A percentile compares a stretch with the other conserved stretches of the same genome.
phyloP scores from a whole-genome alignment of 2,888 invertebrate genomes.

The Sphaerophoria rueppellii region DNA sequence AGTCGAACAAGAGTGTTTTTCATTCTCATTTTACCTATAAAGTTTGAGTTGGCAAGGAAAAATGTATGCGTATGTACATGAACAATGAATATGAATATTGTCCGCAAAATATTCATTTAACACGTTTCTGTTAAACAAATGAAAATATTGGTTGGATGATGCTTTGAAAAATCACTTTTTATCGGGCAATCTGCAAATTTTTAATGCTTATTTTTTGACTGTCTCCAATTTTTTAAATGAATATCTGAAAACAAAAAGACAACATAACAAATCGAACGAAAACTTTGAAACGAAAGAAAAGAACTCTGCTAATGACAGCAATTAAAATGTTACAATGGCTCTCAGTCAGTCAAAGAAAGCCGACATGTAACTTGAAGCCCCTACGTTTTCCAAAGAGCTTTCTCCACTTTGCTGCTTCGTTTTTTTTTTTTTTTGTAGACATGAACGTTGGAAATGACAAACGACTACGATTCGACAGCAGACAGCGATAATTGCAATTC shows the following conservation, averaged over 20 bases:
- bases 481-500: conserved; percentile 56
- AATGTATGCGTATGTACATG: too few species aligned
- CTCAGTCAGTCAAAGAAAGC: conserved; percentile 19
- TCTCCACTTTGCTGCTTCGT: neutral
- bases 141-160: too few species aligned
- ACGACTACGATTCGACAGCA: conserved; percentile 21
- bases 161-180: too few species aligned
- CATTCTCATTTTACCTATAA: too few species aligned
- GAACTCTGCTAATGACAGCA: conserved; percentile 32
- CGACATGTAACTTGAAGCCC: conserved; percentile 23
- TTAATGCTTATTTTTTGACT: neutral
- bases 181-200: too few species aligned
- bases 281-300: conserved; percentile 4
- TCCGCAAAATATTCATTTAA: too few species aligned
- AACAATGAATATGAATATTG: too few species aligned
- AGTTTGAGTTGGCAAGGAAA: too few species aligned
- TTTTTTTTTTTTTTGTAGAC: neutral
- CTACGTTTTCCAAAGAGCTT: neutral
- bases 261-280: neutral
- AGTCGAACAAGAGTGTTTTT: too few species aligned
- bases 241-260: neutral
- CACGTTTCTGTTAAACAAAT: too few species aligned
- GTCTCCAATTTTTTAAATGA: conserved; percentile 15
- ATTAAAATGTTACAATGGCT: conserved; percentile 43
- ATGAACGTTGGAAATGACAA: neutral